Percentiles rank a stretch among this genome's conserved stretches.
These are phyloP conservation scores for Drosophila ohnishii DNA, from an alignment of 1,140 invertebrate species.

Conservation along the genomic window DNA sequence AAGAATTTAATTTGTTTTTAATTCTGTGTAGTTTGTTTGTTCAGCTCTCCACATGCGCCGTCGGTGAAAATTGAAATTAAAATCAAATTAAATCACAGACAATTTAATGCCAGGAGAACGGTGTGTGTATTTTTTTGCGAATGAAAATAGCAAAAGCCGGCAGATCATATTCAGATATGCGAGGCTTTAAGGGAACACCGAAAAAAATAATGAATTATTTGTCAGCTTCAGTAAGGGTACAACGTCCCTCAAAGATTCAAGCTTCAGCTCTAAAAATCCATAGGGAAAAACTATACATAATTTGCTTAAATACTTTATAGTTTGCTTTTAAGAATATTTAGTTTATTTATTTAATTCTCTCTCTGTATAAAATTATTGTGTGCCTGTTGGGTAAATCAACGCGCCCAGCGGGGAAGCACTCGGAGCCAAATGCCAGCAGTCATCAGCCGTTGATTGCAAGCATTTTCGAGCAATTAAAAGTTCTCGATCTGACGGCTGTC, in stretches of 20 bases:
- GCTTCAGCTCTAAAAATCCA: background rate
- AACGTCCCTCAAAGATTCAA: background rate
- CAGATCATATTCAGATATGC: constrained; percentile 30
- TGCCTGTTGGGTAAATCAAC: constrained; percentile 14
- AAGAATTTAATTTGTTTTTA: constrained; percentile 80
- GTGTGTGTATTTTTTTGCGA: constrained; percentile 15
- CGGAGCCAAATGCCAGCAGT: constrained; percentile 22
- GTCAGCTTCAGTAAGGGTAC: background rate
- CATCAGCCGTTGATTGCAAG: constrained; percentile 34
- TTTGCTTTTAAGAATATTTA: background rate
- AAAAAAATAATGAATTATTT: background rate
- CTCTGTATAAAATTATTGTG: background rate
- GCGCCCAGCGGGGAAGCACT: constrained; percentile 20
- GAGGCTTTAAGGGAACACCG: background rate
- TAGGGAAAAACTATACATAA: background rate
- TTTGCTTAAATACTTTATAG: background rate
- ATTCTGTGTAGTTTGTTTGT: constrained; percentile 63
- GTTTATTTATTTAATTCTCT: background rate
- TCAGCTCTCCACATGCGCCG: constrained; percentile 26
- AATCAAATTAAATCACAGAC: constrained; percentile 51
- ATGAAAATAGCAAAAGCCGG: background rate
- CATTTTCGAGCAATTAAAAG: constrained; percentile 54
- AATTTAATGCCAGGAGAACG: constrained; percentile 47
- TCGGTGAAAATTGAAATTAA: constrained; percentile 49
- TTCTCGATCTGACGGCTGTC: constrained; percentile 26